A percentile compares a stretch with the other conserved stretches of the same genome.
These are phyloP conservation scores for Polyommatus icarus DNA, from an alignment of 2,888 invertebrate genomes.

Conservation along the genomic window DNA sequence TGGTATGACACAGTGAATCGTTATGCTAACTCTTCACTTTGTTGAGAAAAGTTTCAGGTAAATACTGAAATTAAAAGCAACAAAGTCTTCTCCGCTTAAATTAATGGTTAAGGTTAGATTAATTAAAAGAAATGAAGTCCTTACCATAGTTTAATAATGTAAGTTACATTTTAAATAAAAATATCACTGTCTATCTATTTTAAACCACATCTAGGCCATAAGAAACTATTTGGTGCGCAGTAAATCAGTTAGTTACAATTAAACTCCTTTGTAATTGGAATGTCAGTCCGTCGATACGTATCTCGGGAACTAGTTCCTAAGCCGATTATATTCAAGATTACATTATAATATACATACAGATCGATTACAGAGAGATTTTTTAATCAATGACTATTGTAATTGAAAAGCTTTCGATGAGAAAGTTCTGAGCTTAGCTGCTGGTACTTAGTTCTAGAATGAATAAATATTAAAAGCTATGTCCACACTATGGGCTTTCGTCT, in stretches of 20 bases:
- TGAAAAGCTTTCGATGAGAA: slow-evolving; percentile 6
- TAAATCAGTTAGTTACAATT: slow-evolving; percentile 48
- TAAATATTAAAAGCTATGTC: too few relatives aligned
- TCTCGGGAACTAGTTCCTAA: slow-evolving; percentile 47
- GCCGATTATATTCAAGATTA: slow-evolving; percentile 24
- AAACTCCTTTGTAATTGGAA: slow-evolving; percentile 66
- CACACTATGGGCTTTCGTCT: too few relatives aligned
- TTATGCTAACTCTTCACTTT: too few relatives aligned
- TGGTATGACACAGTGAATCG: too few relatives aligned
- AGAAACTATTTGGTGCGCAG: slow-evolving; percentile 46
- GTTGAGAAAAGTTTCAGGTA: too few relatives aligned
- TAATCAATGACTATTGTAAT: slow-evolving; percentile 7
- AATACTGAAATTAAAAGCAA: too few relatives aligned
- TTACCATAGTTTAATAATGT: too few relatives aligned
- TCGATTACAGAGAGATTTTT: neutral
- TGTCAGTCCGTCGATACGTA: slow-evolving; percentile 72
- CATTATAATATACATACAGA: slow-evolving; percentile 12
- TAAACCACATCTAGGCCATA: slow-evolving; percentile 35
- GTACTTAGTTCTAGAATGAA: neutral
- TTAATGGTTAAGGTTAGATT: too few relatives aligned
- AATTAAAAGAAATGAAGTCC: too few relatives aligned
- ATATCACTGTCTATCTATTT: neutral
- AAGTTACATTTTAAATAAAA: too few relatives aligned
- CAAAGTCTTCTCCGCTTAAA: too few relatives aligned
- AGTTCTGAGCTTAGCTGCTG: neutral